Conservation (phyloP, 2,888 invertebrate species). For the Zeuzera pyrina region DNA sequence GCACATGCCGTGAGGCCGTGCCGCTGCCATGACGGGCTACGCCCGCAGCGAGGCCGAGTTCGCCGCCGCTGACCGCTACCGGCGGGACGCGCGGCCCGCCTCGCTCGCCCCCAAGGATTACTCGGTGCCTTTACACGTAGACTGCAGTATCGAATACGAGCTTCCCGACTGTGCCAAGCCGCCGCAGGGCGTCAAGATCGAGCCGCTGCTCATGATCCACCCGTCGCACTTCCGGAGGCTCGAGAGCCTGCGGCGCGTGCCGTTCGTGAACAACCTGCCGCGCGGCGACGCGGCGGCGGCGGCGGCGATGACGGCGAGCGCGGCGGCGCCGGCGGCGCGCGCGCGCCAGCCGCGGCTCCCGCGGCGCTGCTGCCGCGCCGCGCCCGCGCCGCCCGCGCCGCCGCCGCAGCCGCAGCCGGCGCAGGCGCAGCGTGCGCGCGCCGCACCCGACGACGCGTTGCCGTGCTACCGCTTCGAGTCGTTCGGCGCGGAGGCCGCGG, state of each 20-base stretch:
- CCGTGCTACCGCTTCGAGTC: conserved; percentile 39
- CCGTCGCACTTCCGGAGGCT: conserved; percentile 91
- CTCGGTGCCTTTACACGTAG: conserved; percentile 89
- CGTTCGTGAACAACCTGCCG: conserved; percentile 88
- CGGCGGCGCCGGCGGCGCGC: conserved; percentile 25
- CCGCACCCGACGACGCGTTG: conserved; percentile 25
- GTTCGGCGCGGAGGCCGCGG: conserved; percentile 28
- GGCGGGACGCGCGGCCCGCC: conserved; percentile 60
- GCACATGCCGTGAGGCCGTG: conserved; percentile 67
- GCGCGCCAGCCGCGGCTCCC: conserved; percentile 21
- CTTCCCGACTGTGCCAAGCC: conserved; percentile 91
- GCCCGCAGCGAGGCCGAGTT: conserved; percentile 65
- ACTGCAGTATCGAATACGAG: conserved; percentile 94
- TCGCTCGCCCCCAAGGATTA: conserved; percentile 82
- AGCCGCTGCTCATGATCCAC: conserved; percentile 91
- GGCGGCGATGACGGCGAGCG: conserved; percentile 26
- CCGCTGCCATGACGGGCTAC: conserved; percentile 67
- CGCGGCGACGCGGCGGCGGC: conserved; percentile 63
- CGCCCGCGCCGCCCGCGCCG: conserved; percentile 22
- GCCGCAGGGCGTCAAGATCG: conserved; percentile 85
- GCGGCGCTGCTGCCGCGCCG: conserved; percentile 30
- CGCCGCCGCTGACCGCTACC: conserved; percentile 62
- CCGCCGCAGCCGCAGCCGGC: conserved; percentile 33
- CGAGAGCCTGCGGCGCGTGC: conserved; percentile 86
- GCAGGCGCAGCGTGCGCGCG: conserved; percentile 22